Conservation (phyloP, 1,140 invertebrate species). For the Pseudomyrmex pallidus region DNA sequence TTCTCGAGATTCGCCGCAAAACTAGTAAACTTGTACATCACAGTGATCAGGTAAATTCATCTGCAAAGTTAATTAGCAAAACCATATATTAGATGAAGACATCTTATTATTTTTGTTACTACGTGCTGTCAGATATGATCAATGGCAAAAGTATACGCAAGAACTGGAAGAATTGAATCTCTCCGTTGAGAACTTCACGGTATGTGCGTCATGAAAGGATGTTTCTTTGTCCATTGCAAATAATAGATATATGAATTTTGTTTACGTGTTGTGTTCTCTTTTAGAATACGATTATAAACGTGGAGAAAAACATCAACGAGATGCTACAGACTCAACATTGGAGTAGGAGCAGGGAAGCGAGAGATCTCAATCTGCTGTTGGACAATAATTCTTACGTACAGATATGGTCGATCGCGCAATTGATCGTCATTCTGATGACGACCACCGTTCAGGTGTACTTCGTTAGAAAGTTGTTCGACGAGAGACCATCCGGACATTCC, state of each 20-base stretch:
- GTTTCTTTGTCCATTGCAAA: neutral
- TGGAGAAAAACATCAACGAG: conserved; percentile 94
- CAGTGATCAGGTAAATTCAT: conserved; percentile 90
- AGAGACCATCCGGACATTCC: conserved; percentile 88
- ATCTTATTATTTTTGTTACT: neutral
- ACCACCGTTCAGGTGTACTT: conserved; percentile 94
- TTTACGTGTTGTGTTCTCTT: conserved; percentile 77
- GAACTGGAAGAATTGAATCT: conserved; percentile 95
- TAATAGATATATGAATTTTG: neutral
- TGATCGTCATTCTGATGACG: conserved; percentile 91
- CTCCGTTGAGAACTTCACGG: conserved; percentile 96
- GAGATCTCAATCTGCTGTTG: conserved; percentile 92
- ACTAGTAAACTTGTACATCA: conserved; percentile 96
- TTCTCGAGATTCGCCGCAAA: conserved; percentile 96
- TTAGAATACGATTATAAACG: conserved; percentile 90
- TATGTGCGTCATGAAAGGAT: conserved; percentile 81
- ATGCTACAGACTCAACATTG: conserved; percentile 94
- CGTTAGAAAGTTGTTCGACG: conserved; percentile 94
- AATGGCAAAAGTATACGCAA: conserved; percentile 96
- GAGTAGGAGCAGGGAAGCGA: conserved; percentile 90
- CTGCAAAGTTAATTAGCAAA: conserved; percentile 2
- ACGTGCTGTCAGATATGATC: conserved; percentile 88
- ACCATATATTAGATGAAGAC: neutral
- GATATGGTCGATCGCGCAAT: conserved; percentile 94
- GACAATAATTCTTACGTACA: conserved; percentile 95